phyloP scores from a whole-genome alignment of 2,113 vertebrate genomes.

The Neolamprologus cancellatus region DNA sequence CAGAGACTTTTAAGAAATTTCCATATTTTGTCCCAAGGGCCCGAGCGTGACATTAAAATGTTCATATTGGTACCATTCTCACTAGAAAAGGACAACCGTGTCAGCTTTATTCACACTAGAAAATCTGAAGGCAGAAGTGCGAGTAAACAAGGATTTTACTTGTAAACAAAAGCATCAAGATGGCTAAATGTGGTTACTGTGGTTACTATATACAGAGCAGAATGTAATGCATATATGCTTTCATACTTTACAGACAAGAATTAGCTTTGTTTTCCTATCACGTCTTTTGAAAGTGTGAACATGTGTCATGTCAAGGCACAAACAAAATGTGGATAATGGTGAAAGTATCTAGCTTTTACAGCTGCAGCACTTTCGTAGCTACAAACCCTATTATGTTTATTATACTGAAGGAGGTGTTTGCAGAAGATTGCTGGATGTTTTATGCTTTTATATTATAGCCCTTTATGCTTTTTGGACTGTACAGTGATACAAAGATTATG shows the following conservation, averaged over 20 bases:
- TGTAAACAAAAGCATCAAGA: neutral
- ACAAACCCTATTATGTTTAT: neutral
- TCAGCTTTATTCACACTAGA: conserved; percentile 6
- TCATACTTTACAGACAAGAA: neutral
- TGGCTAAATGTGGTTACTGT: neutral
- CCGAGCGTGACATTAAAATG: conserved; percentile 45
- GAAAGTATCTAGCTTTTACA: neutral
- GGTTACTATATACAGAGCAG: neutral
- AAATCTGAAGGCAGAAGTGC: neutral
- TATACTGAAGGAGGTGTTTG: neutral
- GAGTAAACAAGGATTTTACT: neutral
- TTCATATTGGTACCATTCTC: conserved; percentile 42
- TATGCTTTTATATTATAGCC: neutral
- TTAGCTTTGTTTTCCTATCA: neutral
- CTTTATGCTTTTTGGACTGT: neutral
- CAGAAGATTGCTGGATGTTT: neutral
- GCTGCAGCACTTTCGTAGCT: neutral
- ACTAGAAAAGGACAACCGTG: conserved; percentile 19
- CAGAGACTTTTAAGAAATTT: conserved; percentile 41
- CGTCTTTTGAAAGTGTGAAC: neutral
- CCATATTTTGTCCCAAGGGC: conserved; percentile 43
- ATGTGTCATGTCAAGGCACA: neutral
- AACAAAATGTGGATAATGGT: neutral
- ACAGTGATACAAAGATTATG: neutral
- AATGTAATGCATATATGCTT: neutral